A percentile compares a stretch with the other conserved stretches of the same genome.
Conservation (phyloP, 2,113 vertebrate genomes). For the Calonectris borealis region DNA sequence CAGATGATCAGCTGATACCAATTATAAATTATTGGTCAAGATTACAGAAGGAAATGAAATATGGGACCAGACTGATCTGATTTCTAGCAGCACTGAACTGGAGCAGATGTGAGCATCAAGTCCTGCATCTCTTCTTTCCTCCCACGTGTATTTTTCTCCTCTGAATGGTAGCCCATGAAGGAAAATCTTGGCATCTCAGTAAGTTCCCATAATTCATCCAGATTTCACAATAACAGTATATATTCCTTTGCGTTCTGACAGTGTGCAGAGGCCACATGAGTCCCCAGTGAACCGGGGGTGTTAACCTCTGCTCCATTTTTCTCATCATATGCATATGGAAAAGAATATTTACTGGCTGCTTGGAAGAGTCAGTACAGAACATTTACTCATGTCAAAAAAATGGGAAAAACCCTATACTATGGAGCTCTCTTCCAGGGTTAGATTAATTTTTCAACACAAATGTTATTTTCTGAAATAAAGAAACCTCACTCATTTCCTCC, state of each 20-base stretch:
- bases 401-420: background rate
- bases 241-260: background rate
- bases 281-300: background rate
- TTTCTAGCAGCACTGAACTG: constrained; percentile 47
- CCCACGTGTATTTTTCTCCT: constrained; percentile 24
- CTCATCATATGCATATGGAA: constrained; percentile 7
- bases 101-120: constrained; percentile 18
- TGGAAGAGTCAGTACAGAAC: background rate
- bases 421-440: background rate
- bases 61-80: background rate
- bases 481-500: background rate
- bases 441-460: constrained; percentile 18
- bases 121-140: constrained; percentile 21
- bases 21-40: constrained; percentile 53
- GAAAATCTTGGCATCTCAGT: constrained; percentile 4
- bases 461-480: background rate
- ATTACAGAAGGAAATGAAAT: constrained; percentile 61
- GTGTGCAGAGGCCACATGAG: background rate
- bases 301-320: constrained; percentile 36
- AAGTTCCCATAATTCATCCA: background rate
- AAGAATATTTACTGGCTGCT: constrained; percentile 18
- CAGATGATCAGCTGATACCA: constrained; percentile 54
- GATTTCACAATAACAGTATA: background rate
- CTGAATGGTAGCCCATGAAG: constrained; percentile 2
- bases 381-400: background rate